Conservation (phyloP, 2,113 vertebrate species). For the Lipotes vexillifer region DNA sequence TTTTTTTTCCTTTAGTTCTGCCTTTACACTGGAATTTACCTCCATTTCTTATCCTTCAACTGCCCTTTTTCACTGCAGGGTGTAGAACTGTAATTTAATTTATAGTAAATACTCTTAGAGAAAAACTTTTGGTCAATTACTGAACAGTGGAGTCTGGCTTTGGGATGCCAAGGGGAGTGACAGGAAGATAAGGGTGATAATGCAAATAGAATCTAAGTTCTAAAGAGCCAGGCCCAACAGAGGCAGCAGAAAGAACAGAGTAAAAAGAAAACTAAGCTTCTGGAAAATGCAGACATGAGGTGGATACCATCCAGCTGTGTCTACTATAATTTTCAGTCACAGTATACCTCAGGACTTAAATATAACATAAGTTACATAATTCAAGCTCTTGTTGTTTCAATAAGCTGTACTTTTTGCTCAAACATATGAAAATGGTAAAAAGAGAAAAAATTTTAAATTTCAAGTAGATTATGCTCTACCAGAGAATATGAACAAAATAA, state of each 20-base stretch:
- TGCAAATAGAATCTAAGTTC: neutral
- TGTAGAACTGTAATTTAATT: neutral
- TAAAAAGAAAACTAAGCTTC: slow-evolving; percentile 27
- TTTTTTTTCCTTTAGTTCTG: slow-evolving; percentile 32
- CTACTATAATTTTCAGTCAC: neutral
- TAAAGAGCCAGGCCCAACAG: neutral
- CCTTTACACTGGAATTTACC: slow-evolving; percentile 38
- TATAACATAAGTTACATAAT: neutral
- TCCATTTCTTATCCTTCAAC: slow-evolving; percentile 45
- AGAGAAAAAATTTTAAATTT: slow-evolving; percentile 11
- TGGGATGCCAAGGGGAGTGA: neutral
- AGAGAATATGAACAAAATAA: slow-evolving; percentile 16
- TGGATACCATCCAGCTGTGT: neutral
- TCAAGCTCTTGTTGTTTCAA: slow-evolving; percentile 25
- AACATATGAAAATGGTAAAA: neutral
- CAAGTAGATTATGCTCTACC: neutral
- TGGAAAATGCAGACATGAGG: neutral
- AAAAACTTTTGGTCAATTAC: neutral
- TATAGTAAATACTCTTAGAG: slow-evolving; percentile 31
- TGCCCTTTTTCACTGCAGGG: neutral
- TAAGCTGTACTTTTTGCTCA: slow-evolving; percentile 7
- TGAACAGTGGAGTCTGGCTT: neutral
- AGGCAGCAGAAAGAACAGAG: slow-evolving; percentile 24
- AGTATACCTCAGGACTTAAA: neutral
- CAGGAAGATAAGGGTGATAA: neutral